These are phyloP conservation scores for Brenthis hecate DNA, from an alignment of 2,888 invertebrate genomes.

Conservation along the genomic window DNA sequence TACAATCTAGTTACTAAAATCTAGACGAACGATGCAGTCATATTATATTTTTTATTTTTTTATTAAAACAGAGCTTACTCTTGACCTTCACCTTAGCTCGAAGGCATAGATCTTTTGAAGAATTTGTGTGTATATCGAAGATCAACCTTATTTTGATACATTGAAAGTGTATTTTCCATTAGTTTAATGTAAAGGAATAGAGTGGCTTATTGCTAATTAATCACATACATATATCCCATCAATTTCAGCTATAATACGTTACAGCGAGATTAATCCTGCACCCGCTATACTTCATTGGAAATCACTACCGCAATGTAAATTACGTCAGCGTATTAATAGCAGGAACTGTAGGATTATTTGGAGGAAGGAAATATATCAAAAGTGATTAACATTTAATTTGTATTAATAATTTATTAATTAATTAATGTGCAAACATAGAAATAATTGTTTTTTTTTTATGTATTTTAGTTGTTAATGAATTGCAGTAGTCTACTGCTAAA, in stretches of 20 bases:
- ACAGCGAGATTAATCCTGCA: slow-evolving; percentile 8
- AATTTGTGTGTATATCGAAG: too few species aligned
- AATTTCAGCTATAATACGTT: neutral
- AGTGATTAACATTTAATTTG: slow-evolving; percentile 2
- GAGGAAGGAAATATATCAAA: neutral
- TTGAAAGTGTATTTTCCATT: too few species aligned
- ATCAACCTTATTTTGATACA: too few species aligned
- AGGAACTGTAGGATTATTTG: slow-evolving; percentile 2
- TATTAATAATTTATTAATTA: neutral
- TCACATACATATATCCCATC: neutral
- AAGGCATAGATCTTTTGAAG: too few species aligned
- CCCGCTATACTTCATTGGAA: neutral
- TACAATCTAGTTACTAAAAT: too few species aligned
- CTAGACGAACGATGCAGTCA: too few species aligned
- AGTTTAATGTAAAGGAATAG: too few species aligned
- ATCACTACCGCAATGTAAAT: neutral
- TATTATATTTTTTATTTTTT: too few species aligned
- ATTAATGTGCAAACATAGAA: neutral
- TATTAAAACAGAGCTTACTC: too few species aligned
- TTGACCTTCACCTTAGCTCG: too few species aligned
- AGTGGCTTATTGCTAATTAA: neutral
- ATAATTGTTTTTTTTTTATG: too few species aligned
- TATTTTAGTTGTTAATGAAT: neutral
- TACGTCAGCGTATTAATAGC: slow-evolving; percentile 4
- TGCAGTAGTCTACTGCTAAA: too few species aligned